Evolutionary conservation across 2,113 vertebrate genomes (phyloP).

Genomic region (Daphoenositta chrysoptera): DNA sequence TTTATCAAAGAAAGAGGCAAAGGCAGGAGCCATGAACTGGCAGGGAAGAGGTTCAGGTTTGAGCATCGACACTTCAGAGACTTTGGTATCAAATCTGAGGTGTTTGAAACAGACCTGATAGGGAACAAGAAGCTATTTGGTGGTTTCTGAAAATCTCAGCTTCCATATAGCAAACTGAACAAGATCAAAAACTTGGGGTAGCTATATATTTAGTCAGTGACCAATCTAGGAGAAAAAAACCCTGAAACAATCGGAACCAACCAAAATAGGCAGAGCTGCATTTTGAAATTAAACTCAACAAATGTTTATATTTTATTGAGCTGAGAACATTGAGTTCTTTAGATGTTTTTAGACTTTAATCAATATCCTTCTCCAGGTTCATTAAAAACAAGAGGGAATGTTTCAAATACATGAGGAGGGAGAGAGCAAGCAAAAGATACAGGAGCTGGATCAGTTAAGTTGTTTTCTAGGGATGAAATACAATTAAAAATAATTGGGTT

Average conservation of each 20-base stretch:
- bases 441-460: conserved; percentile 19
- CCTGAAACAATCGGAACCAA: too few relatives aligned
- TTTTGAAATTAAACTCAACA: background rate
- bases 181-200: background rate
- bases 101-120: background rate
- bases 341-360: background rate
- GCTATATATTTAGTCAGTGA: background rate
- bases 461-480: conserved; percentile 35
- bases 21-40: background rate
- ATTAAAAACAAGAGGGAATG: conserved; percentile 33
- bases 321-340: background rate
- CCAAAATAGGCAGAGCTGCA: background rate
- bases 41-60: background rate
- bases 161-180: background rate
- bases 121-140: background rate
- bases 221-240: background rate
- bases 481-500: conserved; percentile 45
- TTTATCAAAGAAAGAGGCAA: background rate
- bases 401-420: conserved; percentile 16
- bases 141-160: background rate
- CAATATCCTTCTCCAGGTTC: background rate
- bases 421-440: conserved; percentile 10
- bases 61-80: background rate
- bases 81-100: background rate
- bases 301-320: background rate